A percentile compares a stretch with the other conserved stretches of the same genome.
These are phyloP conservation scores for Amblyopsis rosae DNA, from an alignment of 2,113 vertebrate species.

Conservation along the genomic window DNA sequence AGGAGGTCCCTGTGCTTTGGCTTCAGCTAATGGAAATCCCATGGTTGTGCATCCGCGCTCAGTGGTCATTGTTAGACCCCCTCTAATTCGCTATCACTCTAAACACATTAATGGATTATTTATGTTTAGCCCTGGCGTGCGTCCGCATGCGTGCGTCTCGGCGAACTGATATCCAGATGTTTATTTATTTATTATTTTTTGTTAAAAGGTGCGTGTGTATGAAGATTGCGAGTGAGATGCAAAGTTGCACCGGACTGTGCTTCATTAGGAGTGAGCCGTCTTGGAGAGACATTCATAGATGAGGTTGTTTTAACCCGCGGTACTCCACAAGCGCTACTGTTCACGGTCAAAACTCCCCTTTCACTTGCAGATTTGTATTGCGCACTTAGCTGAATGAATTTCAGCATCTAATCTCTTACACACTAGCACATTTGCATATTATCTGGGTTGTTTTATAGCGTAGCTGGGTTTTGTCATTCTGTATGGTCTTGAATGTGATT, in stretches of 20 bases:
- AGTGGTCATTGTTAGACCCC: conserved; percentile 47
- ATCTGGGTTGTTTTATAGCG: no score
- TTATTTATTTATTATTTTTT: conserved; percentile 24
- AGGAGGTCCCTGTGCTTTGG: conserved; percentile 49
- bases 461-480: no score
- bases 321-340: conserved; percentile 44
- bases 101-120: conserved; percentile 67
- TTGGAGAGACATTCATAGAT: conserved; percentile 46
- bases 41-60: conserved; percentile 51
- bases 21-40: conserved; percentile 62
- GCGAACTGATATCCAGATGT: conserved; percentile 62
- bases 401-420: no score
- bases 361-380: not conserved
- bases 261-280: conserved; percentile 58
- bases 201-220: conserved; percentile 57
- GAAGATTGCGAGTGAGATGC: conserved; percentile 51
- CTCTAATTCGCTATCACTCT: conserved; percentile 57
- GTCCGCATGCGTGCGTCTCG: conserved; percentile 39
- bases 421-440: no score
- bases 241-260: conserved; percentile 56
- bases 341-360: not conserved
- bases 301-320: conserved; percentile 40
- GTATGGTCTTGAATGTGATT: no score
- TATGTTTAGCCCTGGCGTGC: conserved; percentile 68
- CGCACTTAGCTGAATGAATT: not conserved